A percentile compares a stretch with the other conserved stretches of the same genome.
Conservation (phyloP, 2,113 vertebrate species). For the Sitta europaea region DNA sequence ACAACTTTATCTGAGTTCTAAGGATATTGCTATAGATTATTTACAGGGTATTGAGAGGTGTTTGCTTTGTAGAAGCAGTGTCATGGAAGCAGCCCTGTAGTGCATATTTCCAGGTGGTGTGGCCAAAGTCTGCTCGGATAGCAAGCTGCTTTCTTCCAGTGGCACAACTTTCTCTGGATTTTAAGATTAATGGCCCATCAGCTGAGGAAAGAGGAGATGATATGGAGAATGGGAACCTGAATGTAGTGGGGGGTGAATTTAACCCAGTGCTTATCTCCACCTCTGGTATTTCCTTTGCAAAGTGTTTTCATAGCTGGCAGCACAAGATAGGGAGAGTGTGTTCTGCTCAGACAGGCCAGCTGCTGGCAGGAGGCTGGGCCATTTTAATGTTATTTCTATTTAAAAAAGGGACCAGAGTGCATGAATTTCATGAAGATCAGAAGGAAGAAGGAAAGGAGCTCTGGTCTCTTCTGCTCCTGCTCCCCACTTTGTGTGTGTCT, state of each 20-base stretch:
- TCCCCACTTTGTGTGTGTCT: not conserved
- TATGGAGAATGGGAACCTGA: not conserved
- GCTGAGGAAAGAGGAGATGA: not conserved
- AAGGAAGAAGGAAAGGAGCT: not conserved
- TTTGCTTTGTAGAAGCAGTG: not conserved
- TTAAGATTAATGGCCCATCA: not conserved
- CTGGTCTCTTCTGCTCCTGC: not conserved
- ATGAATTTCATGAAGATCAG: not conserved
- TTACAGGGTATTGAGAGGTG: not conserved
- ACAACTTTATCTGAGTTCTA: not conserved
- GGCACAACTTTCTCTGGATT: not conserved
- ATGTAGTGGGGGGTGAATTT: not conserved
- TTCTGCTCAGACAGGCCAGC: not conserved
- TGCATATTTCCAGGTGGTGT: not conserved
- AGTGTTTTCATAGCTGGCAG: not conserved
- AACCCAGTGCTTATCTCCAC: not conserved
- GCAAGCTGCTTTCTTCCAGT: not conserved
- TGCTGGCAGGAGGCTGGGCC: not conserved
- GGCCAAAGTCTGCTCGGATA: not conserved
- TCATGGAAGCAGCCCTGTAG: not conserved
- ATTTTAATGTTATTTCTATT: not conserved
- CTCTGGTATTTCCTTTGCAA: not conserved
- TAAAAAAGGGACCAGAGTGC: not conserved
- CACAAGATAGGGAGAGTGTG: not conserved
- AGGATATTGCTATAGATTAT: not conserved